Evolutionary conservation across 2,888 invertebrate genomes (phyloP).

Genomic region (Anaspis maculata): DNA sequence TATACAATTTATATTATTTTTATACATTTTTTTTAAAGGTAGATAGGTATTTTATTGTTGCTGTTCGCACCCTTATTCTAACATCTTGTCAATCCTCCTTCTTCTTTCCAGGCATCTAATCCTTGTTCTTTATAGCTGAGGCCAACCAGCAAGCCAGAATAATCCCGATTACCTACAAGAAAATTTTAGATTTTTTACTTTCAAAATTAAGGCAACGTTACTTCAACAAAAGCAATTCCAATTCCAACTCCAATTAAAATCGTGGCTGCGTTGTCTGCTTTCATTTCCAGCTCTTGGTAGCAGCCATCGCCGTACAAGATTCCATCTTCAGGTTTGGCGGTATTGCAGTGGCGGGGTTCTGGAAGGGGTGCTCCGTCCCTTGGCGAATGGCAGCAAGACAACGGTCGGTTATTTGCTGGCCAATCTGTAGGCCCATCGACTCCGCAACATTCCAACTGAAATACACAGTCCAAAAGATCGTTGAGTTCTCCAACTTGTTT

Average conservation of each 20-base stretch:
- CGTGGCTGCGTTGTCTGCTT: constrained; percentile 48
- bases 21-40: too few species aligned
- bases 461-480: too few species aligned
- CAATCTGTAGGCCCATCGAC: constrained; percentile 35
- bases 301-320: constrained; percentile 47
- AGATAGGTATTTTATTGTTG: too few species aligned
- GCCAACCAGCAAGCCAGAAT: constrained; percentile 79
- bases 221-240: constrained; percentile 55
- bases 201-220: constrained; percentile 22
- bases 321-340: constrained; percentile 27
- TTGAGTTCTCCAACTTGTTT: too few species aligned
- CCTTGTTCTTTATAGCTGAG: constrained; percentile 1
- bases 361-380: constrained; percentile 28
- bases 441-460: constrained; percentile 47
- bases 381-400: constrained; percentile 51
- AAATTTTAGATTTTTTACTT: constrained; percentile 1
- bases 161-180: constrained; percentile 71
- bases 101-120: too few species aligned
- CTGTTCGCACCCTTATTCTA: too few species aligned
- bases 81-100: too few species aligned
- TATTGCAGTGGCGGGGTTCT: constrained; percentile 29
- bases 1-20: too few species aligned
- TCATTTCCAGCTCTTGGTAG: constrained; percentile 46
- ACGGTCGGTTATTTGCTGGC: constrained; percentile 42
- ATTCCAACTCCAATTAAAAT: constrained; percentile 56